A percentile compares a stretch with the other conserved stretches of the same genome.
Evolutionary conservation across 2,797 vertebrate species (phyloP).

Genomic region (Botia kubotai): DNA sequence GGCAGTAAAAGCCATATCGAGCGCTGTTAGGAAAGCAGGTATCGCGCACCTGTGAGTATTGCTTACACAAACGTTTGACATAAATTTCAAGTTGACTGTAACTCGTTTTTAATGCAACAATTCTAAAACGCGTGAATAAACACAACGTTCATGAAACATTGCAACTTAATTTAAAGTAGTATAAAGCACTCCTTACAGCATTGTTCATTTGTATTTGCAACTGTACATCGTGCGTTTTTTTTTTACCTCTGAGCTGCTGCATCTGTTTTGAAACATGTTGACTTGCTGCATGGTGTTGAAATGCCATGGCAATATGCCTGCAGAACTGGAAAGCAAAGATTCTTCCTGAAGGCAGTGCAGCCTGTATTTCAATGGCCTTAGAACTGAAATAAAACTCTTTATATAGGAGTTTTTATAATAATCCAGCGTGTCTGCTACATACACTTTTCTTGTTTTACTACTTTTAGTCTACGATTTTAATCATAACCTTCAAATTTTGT

Average conservation of each 20-base stretch:
- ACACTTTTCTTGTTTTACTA: background rate
- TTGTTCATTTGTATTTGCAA: background rate
- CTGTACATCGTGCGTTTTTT: too few relatives aligned
- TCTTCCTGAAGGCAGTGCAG: background rate
- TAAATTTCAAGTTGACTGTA: too few relatives aligned
- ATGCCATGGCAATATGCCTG: background rate
- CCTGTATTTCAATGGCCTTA: background rate
- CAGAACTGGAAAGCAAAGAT: background rate
- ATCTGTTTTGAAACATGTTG: background rate
- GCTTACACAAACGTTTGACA: background rate
- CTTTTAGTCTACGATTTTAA: background rate
- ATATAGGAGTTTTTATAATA: background rate
- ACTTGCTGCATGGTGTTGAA: background rate
- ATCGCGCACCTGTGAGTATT: constrained; percentile 92
- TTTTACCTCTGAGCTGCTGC: background rate
- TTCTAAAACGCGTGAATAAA: too few relatives aligned
- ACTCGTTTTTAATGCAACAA: too few relatives aligned
- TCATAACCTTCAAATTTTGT: background rate
- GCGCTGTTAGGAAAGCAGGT: constrained; percentile 91
- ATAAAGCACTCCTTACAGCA: background rate
- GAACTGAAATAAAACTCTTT: background rate
- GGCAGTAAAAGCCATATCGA: constrained; percentile 91
- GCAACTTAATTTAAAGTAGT: background rate
- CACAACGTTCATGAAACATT: background rate
- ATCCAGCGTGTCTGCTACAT: background rate